Conservation (phyloP, 2,797 vertebrate genomes). For the Mormyrops attenuatus region DNA sequence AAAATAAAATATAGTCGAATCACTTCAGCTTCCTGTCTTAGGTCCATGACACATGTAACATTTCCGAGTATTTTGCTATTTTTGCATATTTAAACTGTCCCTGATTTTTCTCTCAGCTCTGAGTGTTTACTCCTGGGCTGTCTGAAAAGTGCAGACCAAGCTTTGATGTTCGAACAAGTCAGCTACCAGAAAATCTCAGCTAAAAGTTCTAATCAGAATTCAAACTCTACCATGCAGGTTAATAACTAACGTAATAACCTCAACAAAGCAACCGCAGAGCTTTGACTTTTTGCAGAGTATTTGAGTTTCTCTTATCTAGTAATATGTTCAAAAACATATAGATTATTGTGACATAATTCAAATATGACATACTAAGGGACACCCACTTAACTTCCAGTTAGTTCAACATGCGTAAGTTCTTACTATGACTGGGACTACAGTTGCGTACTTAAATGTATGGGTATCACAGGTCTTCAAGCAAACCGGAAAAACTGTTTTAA, state of each 20-base stretch:
- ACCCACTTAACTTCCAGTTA: no score
- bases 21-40: neutral
- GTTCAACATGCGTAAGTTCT: no score
- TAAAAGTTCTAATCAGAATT: neutral
- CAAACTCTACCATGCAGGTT: neutral
- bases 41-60: neutral
- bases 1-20: neutral
- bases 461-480: no score
- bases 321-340: no score
- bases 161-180: neutral
- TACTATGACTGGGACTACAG: no score
- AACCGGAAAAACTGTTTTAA: no score
- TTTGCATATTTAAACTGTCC: neutral
- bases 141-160: neutral
- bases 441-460: no score
- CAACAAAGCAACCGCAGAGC: neutral
- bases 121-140: neutral
- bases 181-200: neutral
- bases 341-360: no score
- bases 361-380: no score
- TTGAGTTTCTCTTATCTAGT: no score
- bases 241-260: neutral
- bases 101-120: neutral
- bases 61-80: neutral
- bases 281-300: no score